These are phyloP conservation scores for Tetramorium parvispinum DNA, from an alignment of 1,140 invertebrate species.

Conservation along the genomic window DNA sequence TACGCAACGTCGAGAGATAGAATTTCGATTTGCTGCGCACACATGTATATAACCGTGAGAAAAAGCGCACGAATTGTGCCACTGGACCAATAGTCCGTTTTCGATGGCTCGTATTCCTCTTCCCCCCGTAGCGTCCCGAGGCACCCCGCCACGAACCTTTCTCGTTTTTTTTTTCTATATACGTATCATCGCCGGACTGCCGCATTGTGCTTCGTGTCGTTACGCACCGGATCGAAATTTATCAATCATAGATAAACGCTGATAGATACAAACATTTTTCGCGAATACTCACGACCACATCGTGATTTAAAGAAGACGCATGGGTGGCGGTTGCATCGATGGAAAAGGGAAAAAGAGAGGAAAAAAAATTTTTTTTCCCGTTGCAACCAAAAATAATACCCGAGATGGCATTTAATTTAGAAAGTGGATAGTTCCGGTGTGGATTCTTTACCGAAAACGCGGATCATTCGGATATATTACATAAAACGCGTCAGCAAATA, in stretches of 20 bases:
- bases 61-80: constrained; percentile 72
- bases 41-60: constrained; percentile 61
- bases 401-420: constrained; percentile 40
- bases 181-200: constrained; percentile 21
- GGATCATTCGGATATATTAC: not conserved
- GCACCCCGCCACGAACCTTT: not conserved
- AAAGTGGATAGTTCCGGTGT: not conserved
- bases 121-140: not conserved
- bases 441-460: not conserved
- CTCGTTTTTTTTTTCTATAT: not conserved
- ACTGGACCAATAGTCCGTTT: constrained; percentile 69
- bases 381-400: constrained; percentile 9
- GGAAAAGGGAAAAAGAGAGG: not conserved
- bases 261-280: constrained; percentile 35
- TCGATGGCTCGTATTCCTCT: constrained; percentile 41
- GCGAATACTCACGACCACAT: not conserved
- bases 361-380: not conserved
- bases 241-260: constrained; percentile 47
- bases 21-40: constrained; percentile 71
- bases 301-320: constrained; percentile 30
- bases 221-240: constrained; percentile 39
- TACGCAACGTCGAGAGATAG: constrained; percentile 68
- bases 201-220: constrained; percentile 15
- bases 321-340: not conserved
- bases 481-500: constrained; percentile 33